Evolutionary conservation across 2,113 vertebrate genomes (phyloP).

Genomic region (Rhynchopsitta pachyrhyncha): DNA sequence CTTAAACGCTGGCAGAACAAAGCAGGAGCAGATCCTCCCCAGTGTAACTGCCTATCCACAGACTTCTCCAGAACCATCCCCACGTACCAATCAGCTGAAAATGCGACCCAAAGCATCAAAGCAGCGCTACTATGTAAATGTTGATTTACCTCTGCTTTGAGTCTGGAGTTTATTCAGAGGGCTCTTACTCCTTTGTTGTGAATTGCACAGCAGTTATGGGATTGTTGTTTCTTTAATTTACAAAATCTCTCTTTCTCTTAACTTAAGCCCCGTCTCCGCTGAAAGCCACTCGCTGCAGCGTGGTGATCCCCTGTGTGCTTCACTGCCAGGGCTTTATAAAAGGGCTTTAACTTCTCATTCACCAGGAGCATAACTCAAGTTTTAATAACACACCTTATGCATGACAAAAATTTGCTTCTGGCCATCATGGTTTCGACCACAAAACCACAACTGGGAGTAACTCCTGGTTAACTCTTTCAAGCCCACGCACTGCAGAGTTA

Average conservation of each 20-base stretch:
- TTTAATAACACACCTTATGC: conserved; percentile 85
- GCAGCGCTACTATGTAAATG: conserved; percentile 18
- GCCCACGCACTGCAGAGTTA: conserved; percentile 25
- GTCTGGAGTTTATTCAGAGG: conserved; percentile 39
- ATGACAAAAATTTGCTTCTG: conserved; percentile 85
- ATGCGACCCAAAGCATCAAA: conserved; percentile 7
- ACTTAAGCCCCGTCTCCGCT: background rate
- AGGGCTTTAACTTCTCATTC: conserved; percentile 83
- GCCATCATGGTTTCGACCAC: conserved; percentile 86
- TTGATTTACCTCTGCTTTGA: conserved; percentile 45
- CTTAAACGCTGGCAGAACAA: background rate
- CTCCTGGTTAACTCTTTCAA: conserved; percentile 80
- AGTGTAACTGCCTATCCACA: background rate
- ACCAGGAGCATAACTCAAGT: conserved; percentile 77
- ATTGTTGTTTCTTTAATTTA: conserved; percentile 53
- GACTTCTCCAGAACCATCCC: background rate
- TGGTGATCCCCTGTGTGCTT: conserved; percentile 49
- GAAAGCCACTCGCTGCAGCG: conserved; percentile 7
- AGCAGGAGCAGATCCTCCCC: background rate
- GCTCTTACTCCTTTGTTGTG: conserved; percentile 11
- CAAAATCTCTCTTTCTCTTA: conserved; percentile 53
- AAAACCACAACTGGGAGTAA: conserved; percentile 81
- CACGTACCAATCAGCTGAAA: background rate
- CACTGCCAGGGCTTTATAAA: conserved; percentile 71
- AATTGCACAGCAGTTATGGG: conserved; percentile 2